phyloP scores from a whole-genome alignment of 2,797 vertebrate species.

The Propithecus deckenii region DNA sequence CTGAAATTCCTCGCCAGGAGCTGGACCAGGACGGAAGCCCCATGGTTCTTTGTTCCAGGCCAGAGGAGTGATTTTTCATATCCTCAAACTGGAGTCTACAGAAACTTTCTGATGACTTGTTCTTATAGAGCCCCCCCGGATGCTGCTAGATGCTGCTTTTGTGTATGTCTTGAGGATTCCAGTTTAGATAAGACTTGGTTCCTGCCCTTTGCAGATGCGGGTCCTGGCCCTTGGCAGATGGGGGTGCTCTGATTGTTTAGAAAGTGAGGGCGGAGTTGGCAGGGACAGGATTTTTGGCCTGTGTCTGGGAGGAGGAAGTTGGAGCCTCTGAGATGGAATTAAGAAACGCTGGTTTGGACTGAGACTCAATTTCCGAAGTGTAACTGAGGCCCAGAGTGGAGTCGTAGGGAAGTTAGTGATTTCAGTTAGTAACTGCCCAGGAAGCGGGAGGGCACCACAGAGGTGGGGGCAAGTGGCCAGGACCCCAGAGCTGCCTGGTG shows the following conservation, averaged over 20 bases:
- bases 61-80: not conserved
- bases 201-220: not conserved
- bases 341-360: conserved; percentile 33
- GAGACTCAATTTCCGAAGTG: not conserved
- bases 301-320: conserved; percentile 28
- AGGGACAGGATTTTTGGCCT: not conserved
- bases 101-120: not conserved
- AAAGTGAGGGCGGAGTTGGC: not conserved
- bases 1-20: not conserved
- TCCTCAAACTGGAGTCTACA: not conserved
- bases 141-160: too few species aligned
- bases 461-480: not conserved
- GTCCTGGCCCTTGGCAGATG: not conserved
- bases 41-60: not conserved
- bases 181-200: not conserved
- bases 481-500: fast-evolving
- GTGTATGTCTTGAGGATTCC: not conserved
- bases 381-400: not conserved
- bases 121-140: not conserved
- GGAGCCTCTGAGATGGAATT: not conserved
- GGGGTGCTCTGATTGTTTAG: not conserved
- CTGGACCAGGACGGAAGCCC: not conserved
- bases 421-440: not conserved
- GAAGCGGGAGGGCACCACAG: not conserved
- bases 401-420: conserved; percentile 27